Conservation (phyloP, 1,140 invertebrate species). For the Eupristina koningsbergeri region DNA sequence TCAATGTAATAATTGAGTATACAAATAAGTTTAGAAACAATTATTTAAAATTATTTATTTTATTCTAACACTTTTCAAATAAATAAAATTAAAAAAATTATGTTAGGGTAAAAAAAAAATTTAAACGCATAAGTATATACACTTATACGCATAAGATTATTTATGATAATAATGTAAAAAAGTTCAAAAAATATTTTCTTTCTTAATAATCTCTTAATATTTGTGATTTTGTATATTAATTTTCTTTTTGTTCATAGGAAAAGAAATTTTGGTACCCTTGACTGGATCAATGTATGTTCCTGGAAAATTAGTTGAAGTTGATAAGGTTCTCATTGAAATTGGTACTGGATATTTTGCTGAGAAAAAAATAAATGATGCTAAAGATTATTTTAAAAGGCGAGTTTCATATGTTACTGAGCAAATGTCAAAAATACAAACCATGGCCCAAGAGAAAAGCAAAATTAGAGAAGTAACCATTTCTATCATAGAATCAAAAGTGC, state of each 20-base stretch:
- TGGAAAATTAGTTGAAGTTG: constrained; percentile 85
- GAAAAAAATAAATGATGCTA: constrained; percentile 86
- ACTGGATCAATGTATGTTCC: constrained; percentile 97
- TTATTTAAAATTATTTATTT: too few relatives aligned
- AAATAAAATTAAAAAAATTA: too few relatives aligned
- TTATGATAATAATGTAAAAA: too few relatives aligned
- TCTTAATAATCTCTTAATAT: background rate
- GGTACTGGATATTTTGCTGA: constrained; percentile 97
- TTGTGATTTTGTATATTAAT: too few relatives aligned
- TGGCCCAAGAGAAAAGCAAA: constrained; percentile 89
- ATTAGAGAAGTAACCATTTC: constrained; percentile 85
- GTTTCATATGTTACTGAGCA: constrained; percentile 92
- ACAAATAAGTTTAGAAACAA: too few relatives aligned
- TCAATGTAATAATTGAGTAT: too few relatives aligned
- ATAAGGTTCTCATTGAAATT: constrained; percentile 92
- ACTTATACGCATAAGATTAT: too few relatives aligned
- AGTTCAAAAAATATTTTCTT: too few relatives aligned
- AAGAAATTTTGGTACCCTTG: constrained; percentile 90
- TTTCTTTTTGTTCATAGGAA: constrained; percentile 64
- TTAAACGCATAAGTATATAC: too few relatives aligned
- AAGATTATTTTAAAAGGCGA: constrained; percentile 94
- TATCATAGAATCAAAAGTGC: constrained; percentile 74
- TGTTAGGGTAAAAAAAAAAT: too few relatives aligned
- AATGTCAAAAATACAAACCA: constrained; percentile 92
- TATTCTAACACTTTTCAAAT: too few relatives aligned